Base-by-base conservation (phyloP, 2,888 invertebrate genomes). In the Leptogaster cylindrica region DNA sequence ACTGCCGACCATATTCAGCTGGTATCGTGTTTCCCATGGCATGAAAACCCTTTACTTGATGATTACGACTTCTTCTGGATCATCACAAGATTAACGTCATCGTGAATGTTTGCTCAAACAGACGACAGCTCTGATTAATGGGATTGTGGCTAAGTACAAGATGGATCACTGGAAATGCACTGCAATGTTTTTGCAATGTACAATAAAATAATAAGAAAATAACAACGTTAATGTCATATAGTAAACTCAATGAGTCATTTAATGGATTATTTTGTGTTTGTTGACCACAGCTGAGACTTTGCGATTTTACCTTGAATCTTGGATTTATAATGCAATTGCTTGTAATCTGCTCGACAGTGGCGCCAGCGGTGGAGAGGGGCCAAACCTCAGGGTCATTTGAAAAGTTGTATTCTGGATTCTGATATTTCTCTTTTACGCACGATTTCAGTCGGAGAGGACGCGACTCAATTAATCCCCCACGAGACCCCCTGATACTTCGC, bases 61-160 rank as follows among this genome's bases (percentile, higher is more conserved):
- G 65, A 65, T 65, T n/a, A n/a, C n/a, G 50, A 36, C 50, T 65
- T 28, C 46, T 50, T 65, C 39, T 25, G 50, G 65, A 36, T 65
- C 65, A 65, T 65, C 50, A 65, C 50, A 65, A 50, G 65, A 65
- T 65, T 50, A 65, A 65, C 65, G 33, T 65, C 65, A 36, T 65
- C 65, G 50, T 65, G 65, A 36, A 65, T 65, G 50, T 65, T 65
- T 65, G 46, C 65, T 65, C 50, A 65, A 65, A 65, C 50, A 65
- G 65, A 65, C 36, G 65, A 65, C 65, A 65, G 65, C 50, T 65
- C 50, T 65, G 65, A 65, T 65, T 65, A 65, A 65, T 65, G 65
- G 39, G 27, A 23, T 16, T 33, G 27, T 18, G 61, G 28, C 61
- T 36, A 20, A 27, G 8, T 16, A 44, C 27, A 61, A 61, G 61